Percentiles rank a stretch among this genome's conserved stretches.
Evolutionary conservation across 2,888 invertebrate genomes (phyloP).

Genomic region (Ophion ellenae): DNA sequence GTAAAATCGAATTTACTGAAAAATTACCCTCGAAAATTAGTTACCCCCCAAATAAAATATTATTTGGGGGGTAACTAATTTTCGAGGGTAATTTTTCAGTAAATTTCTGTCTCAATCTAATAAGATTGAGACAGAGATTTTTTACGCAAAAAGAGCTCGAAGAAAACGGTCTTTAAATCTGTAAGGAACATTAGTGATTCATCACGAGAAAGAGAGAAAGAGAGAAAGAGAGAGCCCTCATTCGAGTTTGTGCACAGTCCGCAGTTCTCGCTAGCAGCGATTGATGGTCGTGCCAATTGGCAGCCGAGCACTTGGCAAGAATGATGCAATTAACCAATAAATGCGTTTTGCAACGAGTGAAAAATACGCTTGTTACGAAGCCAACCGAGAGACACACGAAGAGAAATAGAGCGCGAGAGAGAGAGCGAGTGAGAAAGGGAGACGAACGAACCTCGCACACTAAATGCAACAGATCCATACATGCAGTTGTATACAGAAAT

Average conservation of each 20-base stretch:
- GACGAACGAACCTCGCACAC: background rate
- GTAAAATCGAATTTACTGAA: too few relatives aligned
- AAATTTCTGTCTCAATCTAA: too few relatives aligned
- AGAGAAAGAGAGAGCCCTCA: constrained; percentile 8
- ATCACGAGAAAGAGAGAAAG: constrained; percentile 1
- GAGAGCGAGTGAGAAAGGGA: background rate
- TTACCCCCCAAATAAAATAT: background rate
- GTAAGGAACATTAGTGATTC: background rate
- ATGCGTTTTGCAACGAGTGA: constrained; percentile 76
- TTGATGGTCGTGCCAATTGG: constrained; percentile 77
- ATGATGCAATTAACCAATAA: constrained; percentile 82
- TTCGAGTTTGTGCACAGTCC: constrained; percentile 67
- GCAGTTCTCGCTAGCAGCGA: constrained; percentile 76
- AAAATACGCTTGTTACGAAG: constrained; percentile 62
- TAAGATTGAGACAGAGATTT: background rate
- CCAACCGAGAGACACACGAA: constrained; percentile 21
- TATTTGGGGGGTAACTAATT: too few relatives aligned
- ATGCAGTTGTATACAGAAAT: constrained; percentile 6
- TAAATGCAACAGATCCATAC: constrained; percentile 14
- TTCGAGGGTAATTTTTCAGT: too few relatives aligned
- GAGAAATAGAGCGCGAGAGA: constrained; percentile 20
- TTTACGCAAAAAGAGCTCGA: background rate
- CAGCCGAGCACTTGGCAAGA: constrained; percentile 78
- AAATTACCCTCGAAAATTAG: too few relatives aligned
- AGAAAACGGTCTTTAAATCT: background rate